phyloP scores from a whole-genome alignment of 2,888 invertebrate species.

The Andrena fulva region DNA sequence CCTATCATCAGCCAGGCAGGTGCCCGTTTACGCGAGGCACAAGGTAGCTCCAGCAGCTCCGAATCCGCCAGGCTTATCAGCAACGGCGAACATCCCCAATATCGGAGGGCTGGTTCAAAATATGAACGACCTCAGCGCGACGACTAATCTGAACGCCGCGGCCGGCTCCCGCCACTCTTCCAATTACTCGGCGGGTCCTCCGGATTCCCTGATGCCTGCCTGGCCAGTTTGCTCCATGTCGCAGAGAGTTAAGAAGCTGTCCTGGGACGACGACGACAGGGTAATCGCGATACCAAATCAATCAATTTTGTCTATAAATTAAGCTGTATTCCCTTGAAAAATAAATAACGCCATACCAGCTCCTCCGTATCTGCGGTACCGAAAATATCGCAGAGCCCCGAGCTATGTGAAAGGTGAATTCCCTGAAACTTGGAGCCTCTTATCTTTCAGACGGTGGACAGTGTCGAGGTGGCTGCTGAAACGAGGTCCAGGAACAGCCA shows the following conservation, averaged over 20 bases:
- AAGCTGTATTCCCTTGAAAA: no score
- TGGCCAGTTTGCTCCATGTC: conserved; percentile 91
- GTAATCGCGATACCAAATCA: conserved; percentile 54
- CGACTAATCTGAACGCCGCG: conserved; percentile 73
- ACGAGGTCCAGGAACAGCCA: conserved; percentile 81
- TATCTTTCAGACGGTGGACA: conserved; percentile 85
- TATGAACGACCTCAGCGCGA: conserved; percentile 83
- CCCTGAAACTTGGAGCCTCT: background rate
- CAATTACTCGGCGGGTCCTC: conserved; percentile 80
- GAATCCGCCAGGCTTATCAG: conserved; percentile 79
- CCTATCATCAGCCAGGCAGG: conserved; percentile 77
- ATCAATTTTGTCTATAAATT: no score
- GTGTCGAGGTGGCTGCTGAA: conserved; percentile 85
- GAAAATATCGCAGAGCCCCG: no score
- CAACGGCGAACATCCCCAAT: conserved; percentile 82
- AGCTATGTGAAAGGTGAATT: background rate
- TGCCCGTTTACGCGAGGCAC: conserved; percentile 77
- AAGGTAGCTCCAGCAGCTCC: conserved; percentile 80
- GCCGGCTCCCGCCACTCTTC: conserved; percentile 79
- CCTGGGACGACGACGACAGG: conserved; percentile 88
- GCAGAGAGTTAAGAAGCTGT: conserved; percentile 91
- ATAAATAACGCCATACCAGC: no score
- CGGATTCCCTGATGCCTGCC: conserved; percentile 83
- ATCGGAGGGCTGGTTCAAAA: conserved; percentile 82
- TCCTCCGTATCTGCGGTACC: no score